Evolutionary conservation across 2,113 vertebrate genomes (phyloP), one percentile per base, ranked within the genome.

Genomic region (Solenodon paradoxus): DNA sequence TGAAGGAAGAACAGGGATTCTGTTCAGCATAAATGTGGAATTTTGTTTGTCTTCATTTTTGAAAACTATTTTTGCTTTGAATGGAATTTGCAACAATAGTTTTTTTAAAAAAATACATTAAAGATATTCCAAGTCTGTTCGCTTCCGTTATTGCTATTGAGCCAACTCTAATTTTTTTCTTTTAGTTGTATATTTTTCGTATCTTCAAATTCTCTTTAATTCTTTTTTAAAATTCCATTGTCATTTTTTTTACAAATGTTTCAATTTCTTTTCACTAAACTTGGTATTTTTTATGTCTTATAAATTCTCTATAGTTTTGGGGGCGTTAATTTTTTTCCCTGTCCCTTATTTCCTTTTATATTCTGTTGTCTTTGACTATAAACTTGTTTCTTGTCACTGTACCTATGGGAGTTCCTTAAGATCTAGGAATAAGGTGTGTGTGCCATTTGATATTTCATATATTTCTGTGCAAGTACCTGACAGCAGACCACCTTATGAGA

Each of bases 91-190:
- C 16, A 20, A 53, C 81, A 68, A 35, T 64, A 45, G 22, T 90
- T 90, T 90, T 90, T 86, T 72, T 87, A n/a, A n/a, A n/a, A n/a
- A 82, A 69, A 61, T 77, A 49, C 38, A 61, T 77, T 91, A 55
- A 94, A 69, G 35, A 28, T 69, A 66, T 5, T 82, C 15, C 0
- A 4, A 69, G 24, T 91, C 20, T 81, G 1, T 4, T 81, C 42
- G 19, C 42, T 87, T 91, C 12, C 24, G 47, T 75, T 63, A 13
- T 82, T 82, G 77, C 51, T 90, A 1, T 91, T 55, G 35, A 75
- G 5, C 61, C 91, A 77, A 22, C 49, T 74, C 0, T 81, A 81
- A 85, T 66, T 35, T 57, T 53, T 47, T 61, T 64, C 24, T 88
- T 93, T 89, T 77, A 51, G 68, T 66, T 82, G 38, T 82, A 4